Base-by-base conservation (phyloP, 2,888 invertebrate genomes). In the Cyrtodaria siliqua region DNA sequence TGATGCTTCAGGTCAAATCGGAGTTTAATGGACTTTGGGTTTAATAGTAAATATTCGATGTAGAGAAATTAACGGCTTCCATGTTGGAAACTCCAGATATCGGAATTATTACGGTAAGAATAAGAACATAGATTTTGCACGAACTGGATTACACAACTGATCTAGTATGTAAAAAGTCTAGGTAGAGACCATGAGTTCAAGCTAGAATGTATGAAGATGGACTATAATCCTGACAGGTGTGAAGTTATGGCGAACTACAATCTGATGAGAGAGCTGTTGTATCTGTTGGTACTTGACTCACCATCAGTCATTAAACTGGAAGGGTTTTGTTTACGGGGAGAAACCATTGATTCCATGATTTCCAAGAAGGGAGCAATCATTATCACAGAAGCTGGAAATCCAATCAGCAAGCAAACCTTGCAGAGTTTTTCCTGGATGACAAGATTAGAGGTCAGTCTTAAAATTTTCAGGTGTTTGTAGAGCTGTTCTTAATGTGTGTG, bases 291-390 rank as follows among this genome's bases (percentile, higher is more conserved):
- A 3, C 77, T 91, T 6, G 72, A 84, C n/a, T 84, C 87, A 56
- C 84, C 86, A 3, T 71, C 75, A 23, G 83, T 91, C 18, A 69
- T 85, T 3, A 69, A 82, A 33, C 33, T 89, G 56, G 71, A 86
- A 8, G 91, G 91, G 6, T 91, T 85, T 72, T 91, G 91, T 83
- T 69, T 91, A 4, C 75, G 89, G 27, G 89, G 89, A 40, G 87
- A 88, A 23, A 81, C 81, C 4, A 83, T 88, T 26, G 75, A 87
- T 27, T 55, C 80, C 4, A 55, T 72, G 6, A 61, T 89, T 2
- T 70, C 64, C 6, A 85, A 86, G 68, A 89, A 89, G 61, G 90
- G 90, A 6, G 67, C 86, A 6, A 61, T 90, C 33, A 57, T 89
- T 33, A 79, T 89, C 9, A 86, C 87, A 24, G 89, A 89, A 62